A percentile compares a stretch with the other conserved stretches of the same genome.
These are phyloP conservation scores for Colistium nudipinnis DNA, from an alignment of 2,113 vertebrate species.

Conservation along the genomic window DNA sequence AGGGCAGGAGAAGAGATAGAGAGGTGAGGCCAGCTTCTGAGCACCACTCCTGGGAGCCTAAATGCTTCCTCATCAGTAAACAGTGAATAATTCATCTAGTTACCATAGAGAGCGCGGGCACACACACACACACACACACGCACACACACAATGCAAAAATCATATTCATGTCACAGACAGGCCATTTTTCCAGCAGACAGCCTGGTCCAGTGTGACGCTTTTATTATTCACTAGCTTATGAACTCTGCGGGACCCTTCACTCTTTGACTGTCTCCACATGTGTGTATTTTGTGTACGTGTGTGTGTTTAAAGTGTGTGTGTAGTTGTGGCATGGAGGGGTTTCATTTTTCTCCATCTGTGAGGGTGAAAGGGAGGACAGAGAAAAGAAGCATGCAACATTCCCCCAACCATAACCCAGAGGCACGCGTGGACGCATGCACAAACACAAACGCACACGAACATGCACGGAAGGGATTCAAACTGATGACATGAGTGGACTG, in stretches of 20 bases:
- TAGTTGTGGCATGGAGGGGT: slow-evolving; percentile 71
- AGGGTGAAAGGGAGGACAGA: slow-evolving; percentile 78
- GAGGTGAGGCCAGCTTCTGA: slow-evolving; percentile 65
- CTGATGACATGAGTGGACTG: slow-evolving; percentile 39
- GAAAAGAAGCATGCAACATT: slow-evolving; percentile 57
- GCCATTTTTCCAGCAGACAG: slow-evolving; percentile 64
- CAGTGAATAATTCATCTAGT: slow-evolving; percentile 88
- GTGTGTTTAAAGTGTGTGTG: slow-evolving; percentile 24
- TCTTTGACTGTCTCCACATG: slow-evolving; percentile 70
- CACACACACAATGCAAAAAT: slow-evolving; percentile 48
- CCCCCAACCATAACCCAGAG: slow-evolving; percentile 47
- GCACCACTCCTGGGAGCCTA: slow-evolving; percentile 81
- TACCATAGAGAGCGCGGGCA: slow-evolving; percentile 61
- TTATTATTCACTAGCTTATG: slow-evolving; percentile 80
- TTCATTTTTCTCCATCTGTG: slow-evolving; percentile 70
- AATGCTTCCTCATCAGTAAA: slow-evolving; percentile 84
- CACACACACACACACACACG: slow-evolving; percentile 32
- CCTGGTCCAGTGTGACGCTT: slow-evolving; percentile 51
- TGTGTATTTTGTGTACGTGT: slow-evolving; percentile 16
- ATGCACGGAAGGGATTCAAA: slow-evolving; percentile 29
- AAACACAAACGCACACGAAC: slow-evolving; percentile 17
- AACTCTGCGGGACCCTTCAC: slow-evolving; percentile 77
- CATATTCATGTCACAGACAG: slow-evolving; percentile 71
- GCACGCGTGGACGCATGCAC: slow-evolving; percentile 15
- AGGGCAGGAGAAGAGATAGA: slow-evolving; percentile 38